Conservation (phyloP, 2,888 invertebrate species). For the Brachypterus glaber region DNA sequence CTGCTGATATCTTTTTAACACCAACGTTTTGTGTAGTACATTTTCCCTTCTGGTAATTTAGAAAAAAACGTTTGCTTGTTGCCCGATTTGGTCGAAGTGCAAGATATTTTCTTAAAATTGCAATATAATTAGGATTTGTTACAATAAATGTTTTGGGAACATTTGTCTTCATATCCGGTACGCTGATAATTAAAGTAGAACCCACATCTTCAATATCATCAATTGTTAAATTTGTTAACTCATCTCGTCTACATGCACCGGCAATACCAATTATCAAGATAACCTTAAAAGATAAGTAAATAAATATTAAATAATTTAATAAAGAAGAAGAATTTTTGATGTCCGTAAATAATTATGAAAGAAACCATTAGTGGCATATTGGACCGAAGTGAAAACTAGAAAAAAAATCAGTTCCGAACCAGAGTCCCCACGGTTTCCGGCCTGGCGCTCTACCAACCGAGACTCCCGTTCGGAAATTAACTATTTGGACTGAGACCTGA, state of each 20-base stretch:
- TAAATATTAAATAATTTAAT: constrained; percentile 6
- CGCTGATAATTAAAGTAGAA: constrained; percentile 7
- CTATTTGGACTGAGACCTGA: no score
- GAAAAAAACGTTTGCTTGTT: constrained; percentile 7
- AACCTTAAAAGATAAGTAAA: constrained; percentile 12
- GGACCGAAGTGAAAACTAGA: no score
- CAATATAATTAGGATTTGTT: constrained; percentile 7
- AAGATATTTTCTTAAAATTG: constrained; percentile 12
- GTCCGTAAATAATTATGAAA: no score
- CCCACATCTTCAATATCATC: constrained; percentile 17
- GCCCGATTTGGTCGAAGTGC: constrained; percentile 11
- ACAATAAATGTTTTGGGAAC: constrained; percentile 15
- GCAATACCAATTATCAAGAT: constrained; percentile 16
- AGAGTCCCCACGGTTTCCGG: no score
- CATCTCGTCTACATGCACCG: constrained; percentile 18
- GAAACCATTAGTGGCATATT: no score
- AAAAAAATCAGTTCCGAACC: no score
- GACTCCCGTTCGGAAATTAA: no score
- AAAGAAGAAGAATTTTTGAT: no score
- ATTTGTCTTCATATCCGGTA: constrained; percentile 15
- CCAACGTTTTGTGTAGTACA: constrained; percentile 8
- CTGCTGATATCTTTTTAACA: constrained; percentile 4
- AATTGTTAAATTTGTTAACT: constrained; percentile 16
- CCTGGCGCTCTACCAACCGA: no score
- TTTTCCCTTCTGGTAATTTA: constrained; percentile 10